A percentile compares a stretch with the other conserved stretches of the same genome.
phyloP scores from a whole-genome alignment of 2,888 invertebrate genomes.

The Tetramorium bicarinatum region DNA sequence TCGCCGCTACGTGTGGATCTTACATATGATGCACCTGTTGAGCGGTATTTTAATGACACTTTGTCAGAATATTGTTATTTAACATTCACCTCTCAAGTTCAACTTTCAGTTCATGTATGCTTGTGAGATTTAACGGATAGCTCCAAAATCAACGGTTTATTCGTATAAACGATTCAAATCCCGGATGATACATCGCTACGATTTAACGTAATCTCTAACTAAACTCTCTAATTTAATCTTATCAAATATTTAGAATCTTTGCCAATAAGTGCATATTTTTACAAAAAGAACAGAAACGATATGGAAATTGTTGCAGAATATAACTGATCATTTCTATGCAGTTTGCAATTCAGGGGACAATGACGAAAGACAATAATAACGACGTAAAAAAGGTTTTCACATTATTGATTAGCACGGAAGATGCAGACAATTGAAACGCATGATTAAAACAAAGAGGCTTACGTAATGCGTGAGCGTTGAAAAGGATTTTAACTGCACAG shows the following conservation, averaged over 20 bases:
- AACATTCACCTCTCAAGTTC: conserved; percentile 1
- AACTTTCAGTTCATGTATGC: neutral
- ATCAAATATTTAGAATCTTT: neutral
- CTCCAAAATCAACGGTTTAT: neutral
- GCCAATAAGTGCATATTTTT: neutral
- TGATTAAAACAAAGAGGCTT: conserved; percentile 43
- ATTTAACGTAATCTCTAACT: neutral
- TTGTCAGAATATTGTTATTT: conserved; percentile 36
- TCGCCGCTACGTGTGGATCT: conserved; percentile 65
- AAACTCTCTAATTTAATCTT: neutral
- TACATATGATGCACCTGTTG: conserved; percentile 73
- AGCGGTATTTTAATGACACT: conserved; percentile 64
- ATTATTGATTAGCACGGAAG: neutral
- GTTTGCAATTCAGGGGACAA: neutral
- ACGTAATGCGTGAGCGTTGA: conserved; percentile 43
- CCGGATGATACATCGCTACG: neutral
- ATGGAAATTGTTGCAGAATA: neutral
- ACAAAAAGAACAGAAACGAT: neutral
- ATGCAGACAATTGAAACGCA: conserved; percentile 25
- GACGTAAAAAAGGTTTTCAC: neutral
- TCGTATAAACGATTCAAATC: neutral
- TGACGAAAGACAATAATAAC: neutral
- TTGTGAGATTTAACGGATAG: neutral
- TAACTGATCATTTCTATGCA: neutral
- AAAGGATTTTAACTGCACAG: conserved; percentile 44